Evolutionary conservation across 2,888 invertebrate genomes (phyloP).

Genomic region (Polyploca ridens): DNA sequence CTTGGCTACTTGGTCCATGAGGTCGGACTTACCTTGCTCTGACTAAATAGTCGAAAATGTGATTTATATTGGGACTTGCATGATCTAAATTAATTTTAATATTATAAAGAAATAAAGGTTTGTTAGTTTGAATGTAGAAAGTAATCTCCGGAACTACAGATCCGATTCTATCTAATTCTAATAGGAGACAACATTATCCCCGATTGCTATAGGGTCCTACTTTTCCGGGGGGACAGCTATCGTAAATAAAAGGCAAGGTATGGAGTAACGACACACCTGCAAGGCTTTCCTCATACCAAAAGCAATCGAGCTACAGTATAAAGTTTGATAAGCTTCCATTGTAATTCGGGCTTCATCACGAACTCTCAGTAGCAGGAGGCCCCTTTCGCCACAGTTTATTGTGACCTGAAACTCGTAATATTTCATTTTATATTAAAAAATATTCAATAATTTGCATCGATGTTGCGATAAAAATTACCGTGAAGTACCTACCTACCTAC

Average conservation of each 20-base stretch:
- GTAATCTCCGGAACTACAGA: too few relatives aligned
- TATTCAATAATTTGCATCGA: too few relatives aligned
- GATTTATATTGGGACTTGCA: neutral
- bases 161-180: too few relatives aligned
- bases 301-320: conserved; percentile 98
- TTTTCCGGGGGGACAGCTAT: too few relatives aligned
- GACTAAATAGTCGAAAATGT: conserved; percentile 74
- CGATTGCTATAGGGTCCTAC: too few relatives aligned
- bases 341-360: conserved; percentile 98
- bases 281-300: conserved; percentile 99
- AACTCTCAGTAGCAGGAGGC: conserved; percentile 95
- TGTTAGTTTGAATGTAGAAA: too few relatives aligned
- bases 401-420: conserved; percentile 88
- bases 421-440: neutral
- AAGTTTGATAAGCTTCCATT: conserved; percentile 97
- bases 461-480: too few relatives aligned
- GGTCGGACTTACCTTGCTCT: conserved; percentile 94
- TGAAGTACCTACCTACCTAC: too few relatives aligned
- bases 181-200: too few relatives aligned
- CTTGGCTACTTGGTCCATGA: conserved; percentile 89
- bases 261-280: conserved; percentile 82
- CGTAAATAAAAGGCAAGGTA: too few relatives aligned
- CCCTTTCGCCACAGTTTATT: conserved; percentile 98
- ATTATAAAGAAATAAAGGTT: too few relatives aligned
- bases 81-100: too few relatives aligned